Conservation (phyloP, 2,888 invertebrate genomes). For the Zelleria hepariella region DNA sequence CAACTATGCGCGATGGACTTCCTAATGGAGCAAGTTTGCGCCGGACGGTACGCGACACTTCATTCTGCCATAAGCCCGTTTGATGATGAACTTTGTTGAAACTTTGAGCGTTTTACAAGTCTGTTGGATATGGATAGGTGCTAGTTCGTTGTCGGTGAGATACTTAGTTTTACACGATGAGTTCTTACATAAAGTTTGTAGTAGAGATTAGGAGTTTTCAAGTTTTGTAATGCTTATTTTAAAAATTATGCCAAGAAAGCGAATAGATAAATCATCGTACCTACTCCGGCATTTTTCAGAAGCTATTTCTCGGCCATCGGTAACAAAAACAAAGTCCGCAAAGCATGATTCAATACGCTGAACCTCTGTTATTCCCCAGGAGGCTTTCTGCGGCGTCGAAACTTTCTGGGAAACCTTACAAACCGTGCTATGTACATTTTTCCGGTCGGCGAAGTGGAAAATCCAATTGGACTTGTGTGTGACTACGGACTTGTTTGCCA, state of each 20-base stretch:
- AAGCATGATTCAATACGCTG: background rate
- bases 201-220: too few relatives aligned
- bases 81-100: constrained; percentile 4
- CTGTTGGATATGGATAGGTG: background rate
- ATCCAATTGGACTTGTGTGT: constrained; percentile 34
- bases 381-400: background rate
- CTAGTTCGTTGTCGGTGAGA: background rate
- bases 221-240: background rate
- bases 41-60: background rate
- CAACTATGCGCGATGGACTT: constrained; percentile 1
- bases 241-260: background rate
- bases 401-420: background rate
- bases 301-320: background rate
- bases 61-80: background rate
- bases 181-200: too few relatives aligned
- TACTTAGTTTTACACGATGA: too few relatives aligned
- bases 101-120: background rate
- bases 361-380: background rate
- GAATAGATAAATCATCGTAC: background rate
- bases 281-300: background rate
- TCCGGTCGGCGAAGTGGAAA: constrained; percentile 42
- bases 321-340: background rate
- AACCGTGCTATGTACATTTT: constrained; percentile 29
- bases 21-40: constrained; percentile 3
- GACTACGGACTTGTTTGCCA: constrained; percentile 4